Conservation (phyloP, 2,113 vertebrate genomes). For the Mesocricetus auratus region DNA sequence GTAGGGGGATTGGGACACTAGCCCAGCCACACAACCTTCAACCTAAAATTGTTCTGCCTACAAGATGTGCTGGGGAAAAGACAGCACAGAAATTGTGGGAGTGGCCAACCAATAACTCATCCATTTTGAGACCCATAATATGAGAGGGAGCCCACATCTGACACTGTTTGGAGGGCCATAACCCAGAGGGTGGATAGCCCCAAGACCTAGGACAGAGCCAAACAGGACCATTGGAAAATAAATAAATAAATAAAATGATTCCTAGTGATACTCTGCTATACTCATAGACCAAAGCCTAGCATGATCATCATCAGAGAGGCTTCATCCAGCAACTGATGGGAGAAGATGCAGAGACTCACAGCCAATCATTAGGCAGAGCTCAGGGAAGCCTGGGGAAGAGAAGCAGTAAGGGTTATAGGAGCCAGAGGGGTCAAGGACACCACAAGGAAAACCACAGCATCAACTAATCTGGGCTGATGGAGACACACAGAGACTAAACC, state of each 20-base stretch:
- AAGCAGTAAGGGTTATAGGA: background rate
- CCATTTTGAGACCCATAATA: background rate
- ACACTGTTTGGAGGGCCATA: background rate
- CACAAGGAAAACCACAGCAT: background rate
- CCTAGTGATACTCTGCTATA: background rate
- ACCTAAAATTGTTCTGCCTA: background rate
- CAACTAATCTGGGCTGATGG: background rate
- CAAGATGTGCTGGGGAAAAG: background rate
- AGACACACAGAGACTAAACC: background rate
- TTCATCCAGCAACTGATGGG: background rate
- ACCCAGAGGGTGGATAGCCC: background rate
- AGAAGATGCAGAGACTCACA: background rate
- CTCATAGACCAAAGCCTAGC: background rate
- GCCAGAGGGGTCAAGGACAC: background rate
- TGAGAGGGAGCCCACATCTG: background rate
- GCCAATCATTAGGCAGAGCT: background rate
- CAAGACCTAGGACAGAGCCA: background rate
- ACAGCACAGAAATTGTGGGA: background rate
- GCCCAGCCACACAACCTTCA: background rate
- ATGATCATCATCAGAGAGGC: background rate
- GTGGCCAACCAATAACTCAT: background rate
- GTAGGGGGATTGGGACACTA: background rate
- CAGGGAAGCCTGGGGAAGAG: background rate
- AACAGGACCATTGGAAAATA: background rate
- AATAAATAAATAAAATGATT: background rate